Evolutionary conservation across 2,888 invertebrate species (phyloP).

Genomic region (Brenthis daphne): DNA sequence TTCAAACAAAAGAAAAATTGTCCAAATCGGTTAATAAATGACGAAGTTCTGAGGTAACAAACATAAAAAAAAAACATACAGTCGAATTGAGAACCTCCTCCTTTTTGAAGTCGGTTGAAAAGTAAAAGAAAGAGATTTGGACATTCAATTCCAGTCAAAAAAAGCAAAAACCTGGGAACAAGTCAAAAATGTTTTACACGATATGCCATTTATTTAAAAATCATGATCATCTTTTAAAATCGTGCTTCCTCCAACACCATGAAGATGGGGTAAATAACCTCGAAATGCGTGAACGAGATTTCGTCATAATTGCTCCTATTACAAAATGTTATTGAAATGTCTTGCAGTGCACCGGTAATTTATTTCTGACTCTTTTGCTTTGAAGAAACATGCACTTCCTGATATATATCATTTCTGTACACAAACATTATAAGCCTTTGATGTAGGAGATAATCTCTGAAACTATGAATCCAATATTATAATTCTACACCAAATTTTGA

Average conservation of each 20-base stretch:
- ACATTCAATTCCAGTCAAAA: no score
- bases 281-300: constrained; percentile 14
- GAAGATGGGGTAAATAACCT: constrained; percentile 19
- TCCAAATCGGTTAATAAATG: no score
- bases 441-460: no score
- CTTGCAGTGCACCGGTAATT: constrained; percentile 6
- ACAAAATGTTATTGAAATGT: constrained; percentile 11
- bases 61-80: no score
- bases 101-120: no score
- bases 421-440: not conserved
- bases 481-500: no score
- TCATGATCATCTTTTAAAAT: constrained; percentile 2
- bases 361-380: not conserved
- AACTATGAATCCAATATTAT: no score
- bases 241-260: constrained; percentile 9
- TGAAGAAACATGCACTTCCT: not conserved
- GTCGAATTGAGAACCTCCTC: no score
- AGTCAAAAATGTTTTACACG: not conserved
- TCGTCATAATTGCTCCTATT: constrained; percentile 5
- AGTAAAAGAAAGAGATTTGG: no score
- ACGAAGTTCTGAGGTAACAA: no score
- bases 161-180: not conserved
- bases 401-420: not conserved
- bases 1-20: no score
- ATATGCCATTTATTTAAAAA: not conserved